Evolutionary conservation across 2,113 vertebrate genomes (phyloP), one percentile per base, ranked within the genome.

Genomic region (Rostratula benghalensis): DNA sequence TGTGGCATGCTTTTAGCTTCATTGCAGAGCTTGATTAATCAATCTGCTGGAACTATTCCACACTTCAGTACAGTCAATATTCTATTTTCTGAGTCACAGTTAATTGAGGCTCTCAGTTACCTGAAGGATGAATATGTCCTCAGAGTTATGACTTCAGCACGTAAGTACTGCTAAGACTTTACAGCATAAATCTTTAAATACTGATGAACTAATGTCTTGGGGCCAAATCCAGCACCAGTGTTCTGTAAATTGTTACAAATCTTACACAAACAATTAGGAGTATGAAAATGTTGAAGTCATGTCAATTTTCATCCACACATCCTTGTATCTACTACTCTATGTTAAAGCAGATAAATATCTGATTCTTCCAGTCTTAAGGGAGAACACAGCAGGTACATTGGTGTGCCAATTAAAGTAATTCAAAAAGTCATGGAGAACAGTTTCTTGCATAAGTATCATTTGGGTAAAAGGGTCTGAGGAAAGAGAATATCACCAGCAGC

Each of bases 101-200:
- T 97, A 93, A 97, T 92, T 94, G 94, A 94, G 53, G 76, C 74
- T 93, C 27, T 95, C 48, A 41, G 84, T 94, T 96, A 96, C 82
- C 89, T 97, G 86, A 85, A 95, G 54, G 73, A 78, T 95, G 23
- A 93, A 59, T 96, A 73, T 87, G 60, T 92, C 54, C 83, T 95
- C 61, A 67, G 93, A 95, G 61, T 83, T 95, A 97, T 75, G 81
- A 95, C 88, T 95, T 90, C 93, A 92, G 54, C 65, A 75, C n/a
- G 53, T 83, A 95, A 95, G 56, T 89, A 90, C 93, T 8, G 6
- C 85, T 89, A 88, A 88, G 76, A 74, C 43, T 92, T 91, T 57
- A 64, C 27, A 59, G 69, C 60, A 94, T 94, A 94, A 96, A 97
- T 96, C 89, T 96, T 97, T 96, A 96, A 96, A 94, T 64, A 90